Conservation (phyloP, 2,113 vertebrate genomes). For the Sterna hirundo region DNA sequence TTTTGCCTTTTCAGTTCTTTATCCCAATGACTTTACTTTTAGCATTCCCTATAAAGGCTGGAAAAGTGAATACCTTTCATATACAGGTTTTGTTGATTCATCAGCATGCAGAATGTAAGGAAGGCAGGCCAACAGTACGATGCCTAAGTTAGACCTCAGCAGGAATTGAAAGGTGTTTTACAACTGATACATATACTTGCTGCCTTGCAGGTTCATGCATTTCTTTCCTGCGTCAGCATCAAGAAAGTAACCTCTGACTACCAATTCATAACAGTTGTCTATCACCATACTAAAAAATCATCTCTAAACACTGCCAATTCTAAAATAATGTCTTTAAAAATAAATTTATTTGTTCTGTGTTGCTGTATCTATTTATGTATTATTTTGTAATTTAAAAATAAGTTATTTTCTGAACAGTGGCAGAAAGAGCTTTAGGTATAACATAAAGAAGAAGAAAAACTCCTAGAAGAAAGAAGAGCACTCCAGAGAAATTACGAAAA, state of each 20-base stretch:
- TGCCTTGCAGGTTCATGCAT: not conserved
- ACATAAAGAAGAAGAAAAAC: not conserved
- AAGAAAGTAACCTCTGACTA: not conserved
- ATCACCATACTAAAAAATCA: not conserved
- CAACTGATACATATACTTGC: not conserved
- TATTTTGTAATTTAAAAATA: not conserved
- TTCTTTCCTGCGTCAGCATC: not conserved
- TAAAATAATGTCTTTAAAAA: not conserved
- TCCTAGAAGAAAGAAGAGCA: not conserved
- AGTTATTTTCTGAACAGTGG: conserved; percentile 43
- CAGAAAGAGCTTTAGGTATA: not conserved
- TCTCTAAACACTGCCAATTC: not conserved
- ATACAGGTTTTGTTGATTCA: not conserved
- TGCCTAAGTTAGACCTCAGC: not conserved
- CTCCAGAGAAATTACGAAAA: conserved; percentile 48
- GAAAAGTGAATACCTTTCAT: not conserved
- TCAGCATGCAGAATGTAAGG: not conserved
- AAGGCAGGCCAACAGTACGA: not conserved
- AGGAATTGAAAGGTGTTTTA: not conserved
- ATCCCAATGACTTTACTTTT: not conserved
- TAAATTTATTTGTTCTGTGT: not conserved
- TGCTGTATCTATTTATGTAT: not conserved
- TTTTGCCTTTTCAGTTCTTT: not conserved
- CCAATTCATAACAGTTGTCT: not conserved
- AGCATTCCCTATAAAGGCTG: not conserved